phyloP scores from a whole-genome alignment of 1,140 invertebrate species.

The Drosophila sp. region DNA sequence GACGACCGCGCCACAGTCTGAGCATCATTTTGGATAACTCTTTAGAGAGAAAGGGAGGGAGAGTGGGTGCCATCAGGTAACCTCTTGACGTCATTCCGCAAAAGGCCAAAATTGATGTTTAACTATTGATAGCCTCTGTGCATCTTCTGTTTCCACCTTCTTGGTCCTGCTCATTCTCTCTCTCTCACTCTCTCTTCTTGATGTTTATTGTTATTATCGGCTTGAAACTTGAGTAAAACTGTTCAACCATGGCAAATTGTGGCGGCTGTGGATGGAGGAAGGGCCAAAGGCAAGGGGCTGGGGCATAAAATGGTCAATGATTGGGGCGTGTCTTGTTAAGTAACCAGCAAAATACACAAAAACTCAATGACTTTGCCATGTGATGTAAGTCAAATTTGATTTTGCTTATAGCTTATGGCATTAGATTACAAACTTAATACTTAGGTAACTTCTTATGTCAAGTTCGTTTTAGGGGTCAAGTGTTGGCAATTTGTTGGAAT shows the following conservation, averaged over 20 bases:
- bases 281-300: too few species aligned
- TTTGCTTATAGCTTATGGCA: too few species aligned
- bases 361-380: conserved; percentile 6
- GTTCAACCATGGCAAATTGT: neutral
- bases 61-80: conserved; percentile 28
- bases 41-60: conserved; percentile 15
- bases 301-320: conserved; percentile 34
- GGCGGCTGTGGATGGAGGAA: neutral
- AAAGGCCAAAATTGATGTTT: conserved; percentile 53
- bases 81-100: conserved; percentile 50
- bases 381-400: conserved; percentile 38
- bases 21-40: conserved; percentile 46
- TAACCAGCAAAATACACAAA: conserved; percentile 30
- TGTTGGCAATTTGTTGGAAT: too few species aligned
- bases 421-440: too few species aligned
- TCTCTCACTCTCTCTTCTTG: conserved; percentile 16
- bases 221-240: conserved; percentile 25
- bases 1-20: neutral
- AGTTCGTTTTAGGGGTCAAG: too few species aligned
- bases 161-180: conserved; percentile 1
- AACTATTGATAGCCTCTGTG: conserved; percentile 52
- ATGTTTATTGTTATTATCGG: conserved; percentile 45
- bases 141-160: conserved; percentile 19
- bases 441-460: too few species aligned
- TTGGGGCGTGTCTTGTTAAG: conserved; percentile 40